Base-by-base conservation (phyloP, 2,797 vertebrate species). In the Danio tinwini region DNA sequence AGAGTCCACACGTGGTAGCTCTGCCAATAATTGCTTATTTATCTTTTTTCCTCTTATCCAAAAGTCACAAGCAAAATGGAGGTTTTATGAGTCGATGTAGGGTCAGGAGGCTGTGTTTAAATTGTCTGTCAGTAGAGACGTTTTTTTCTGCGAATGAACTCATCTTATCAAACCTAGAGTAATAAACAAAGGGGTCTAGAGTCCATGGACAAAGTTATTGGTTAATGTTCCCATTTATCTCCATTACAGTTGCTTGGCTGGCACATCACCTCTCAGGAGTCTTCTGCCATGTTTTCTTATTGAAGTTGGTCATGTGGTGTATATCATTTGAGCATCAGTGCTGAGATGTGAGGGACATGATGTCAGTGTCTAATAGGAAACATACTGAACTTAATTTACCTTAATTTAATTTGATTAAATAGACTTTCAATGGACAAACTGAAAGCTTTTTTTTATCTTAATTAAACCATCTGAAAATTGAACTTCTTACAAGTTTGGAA, bases 11-110 rank as follows among this genome's bases (percentile, higher is more conserved):
- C 70, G 67, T 74, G 8, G 83, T 59, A 52, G 69, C 6, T 74
- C 73, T 62, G 80, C 73, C 75, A 76, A 78, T 44, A 39, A 59
- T 47, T 50, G 19, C 85, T 71, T 47, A 84, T 84, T 86, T 74
- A 77, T 80, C 45, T 40, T 85, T 75, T 50, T 42, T 10, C n/a
- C 4, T 61, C 47, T 49, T n/a, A n/a, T 59, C 10, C 21, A 45
- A 80, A 59, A 55, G 69, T 53, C 52, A 19, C 44, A 70, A 71
- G 59, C 75, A 53, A 81, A 11, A 37, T 16, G 7, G 17, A 74
- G 63, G 62, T 14, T 45, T 67, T 42, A 47, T 39, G 42, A 44
- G 53, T 52, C 5, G 8, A 45, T 44, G 50, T 53, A 49, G 55
- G 73, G 11, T 78, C 72, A 44, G 16, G 6, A 71, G 59, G 17